Evolutionary conservation across 2,113 vertebrate genomes (phyloP).

Genomic region (Ibidorhyncha struthersii): DNA sequence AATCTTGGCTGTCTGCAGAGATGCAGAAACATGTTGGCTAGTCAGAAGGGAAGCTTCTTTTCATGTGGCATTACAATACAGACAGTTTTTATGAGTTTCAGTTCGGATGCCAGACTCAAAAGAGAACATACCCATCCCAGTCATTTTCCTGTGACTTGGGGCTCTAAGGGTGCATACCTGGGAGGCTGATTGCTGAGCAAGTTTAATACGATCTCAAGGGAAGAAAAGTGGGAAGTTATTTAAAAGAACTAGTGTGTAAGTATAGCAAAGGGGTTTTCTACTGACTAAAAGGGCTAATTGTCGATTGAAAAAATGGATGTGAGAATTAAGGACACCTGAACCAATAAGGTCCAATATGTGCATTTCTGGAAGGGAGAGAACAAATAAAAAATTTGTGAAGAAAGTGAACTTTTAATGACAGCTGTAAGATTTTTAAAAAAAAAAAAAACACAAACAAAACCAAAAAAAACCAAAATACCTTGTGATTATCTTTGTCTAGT

Average conservation of each 20-base stretch:
- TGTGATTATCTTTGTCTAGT: neutral
- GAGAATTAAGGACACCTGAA: neutral
- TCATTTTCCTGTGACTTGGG: neutral
- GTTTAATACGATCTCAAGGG: neutral
- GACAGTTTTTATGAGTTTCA: neutral
- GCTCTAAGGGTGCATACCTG: neutral
- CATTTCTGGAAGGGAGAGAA: neutral
- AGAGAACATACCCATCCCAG: neutral
- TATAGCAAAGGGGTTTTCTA: neutral
- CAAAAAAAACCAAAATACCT: neutral
- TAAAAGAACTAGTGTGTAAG: neutral
- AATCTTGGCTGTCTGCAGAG: slow-evolving; percentile 43
- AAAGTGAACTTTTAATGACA: neutral
- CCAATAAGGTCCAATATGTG: neutral
- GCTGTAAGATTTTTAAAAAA: neutral
- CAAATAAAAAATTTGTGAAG: neutral
- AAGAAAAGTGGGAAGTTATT: neutral
- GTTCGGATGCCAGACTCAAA: neutral
- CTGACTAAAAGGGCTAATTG: neutral
- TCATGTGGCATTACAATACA: slow-evolving; percentile 20
- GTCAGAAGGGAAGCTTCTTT: slow-evolving; percentile 28
- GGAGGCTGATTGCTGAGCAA: neutral
- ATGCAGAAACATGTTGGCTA: slow-evolving; percentile 33
- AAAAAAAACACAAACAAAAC: neutral
- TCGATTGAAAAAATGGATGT: neutral